Conservation (phyloP, 2,888 invertebrate genomes). For the Plusia festucae region DNA sequence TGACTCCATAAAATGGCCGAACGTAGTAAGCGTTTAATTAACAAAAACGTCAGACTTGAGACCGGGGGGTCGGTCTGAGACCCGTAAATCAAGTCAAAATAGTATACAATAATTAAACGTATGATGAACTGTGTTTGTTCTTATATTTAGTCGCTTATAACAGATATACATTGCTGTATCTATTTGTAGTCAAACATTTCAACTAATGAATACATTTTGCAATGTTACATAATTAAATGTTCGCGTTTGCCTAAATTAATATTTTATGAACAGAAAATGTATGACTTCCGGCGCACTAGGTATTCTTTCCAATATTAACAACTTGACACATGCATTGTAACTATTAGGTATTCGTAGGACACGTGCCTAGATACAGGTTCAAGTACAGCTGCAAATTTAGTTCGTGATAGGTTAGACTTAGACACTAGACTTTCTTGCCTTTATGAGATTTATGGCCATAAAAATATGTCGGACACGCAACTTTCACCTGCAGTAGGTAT, state of each 20-base stretch:
- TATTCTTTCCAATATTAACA: not conserved
- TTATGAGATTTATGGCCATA: slow-evolving; percentile 74
- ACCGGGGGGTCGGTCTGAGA: slow-evolving; percentile 53
- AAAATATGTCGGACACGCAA: slow-evolving; percentile 77
- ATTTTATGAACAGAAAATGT: not conserved
- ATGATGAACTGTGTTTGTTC: slow-evolving; percentile 70
- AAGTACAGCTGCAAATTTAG: slow-evolving; percentile 44
- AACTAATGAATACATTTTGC: too few species aligned
- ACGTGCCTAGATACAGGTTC: not conserved
- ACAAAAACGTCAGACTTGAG: slow-evolving; percentile 61
- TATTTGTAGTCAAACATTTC: too few species aligned
- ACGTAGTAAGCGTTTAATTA: slow-evolving; percentile 68
- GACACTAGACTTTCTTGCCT: slow-evolving; percentile 22
- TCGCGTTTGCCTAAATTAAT: too few species aligned
- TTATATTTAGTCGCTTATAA: slow-evolving; percentile 50
- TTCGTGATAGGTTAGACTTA: slow-evolving; percentile 52
- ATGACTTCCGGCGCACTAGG: not conserved
- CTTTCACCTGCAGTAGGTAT: slow-evolving; percentile 20
- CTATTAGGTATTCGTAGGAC: not conserved
- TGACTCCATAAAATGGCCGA: slow-evolving; percentile 65
- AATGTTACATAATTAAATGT: too few species aligned
- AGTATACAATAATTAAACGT: slow-evolving; percentile 81
- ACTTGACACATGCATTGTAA: too few species aligned
- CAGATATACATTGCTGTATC: slow-evolving; percentile 21
- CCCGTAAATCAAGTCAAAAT: slow-evolving; percentile 69